Percentiles rank a stretch among this genome's conserved stretches.
Evolutionary conservation across 2,113 vertebrate genomes (phyloP).

Genomic region (Glaucidium brasilianum): DNA sequence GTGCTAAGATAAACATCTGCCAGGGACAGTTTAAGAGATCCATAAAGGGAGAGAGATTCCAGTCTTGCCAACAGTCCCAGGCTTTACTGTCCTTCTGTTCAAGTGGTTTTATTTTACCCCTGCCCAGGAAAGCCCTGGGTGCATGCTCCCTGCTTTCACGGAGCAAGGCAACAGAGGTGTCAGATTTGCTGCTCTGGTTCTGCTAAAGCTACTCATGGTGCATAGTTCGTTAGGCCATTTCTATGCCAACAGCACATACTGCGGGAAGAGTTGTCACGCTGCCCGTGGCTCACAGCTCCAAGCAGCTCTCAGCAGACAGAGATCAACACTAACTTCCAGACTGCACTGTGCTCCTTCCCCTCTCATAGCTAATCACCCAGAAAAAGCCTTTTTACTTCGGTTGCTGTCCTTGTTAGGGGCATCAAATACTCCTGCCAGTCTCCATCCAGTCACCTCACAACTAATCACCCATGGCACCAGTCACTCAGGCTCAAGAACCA

Average conservation of each 20-base stretch:
- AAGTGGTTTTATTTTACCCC: not conserved
- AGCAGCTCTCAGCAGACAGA: not conserved
- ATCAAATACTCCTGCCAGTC: not conserved
- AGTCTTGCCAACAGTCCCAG: not conserved
- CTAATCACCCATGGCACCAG: not conserved
- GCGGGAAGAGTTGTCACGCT: not conserved
- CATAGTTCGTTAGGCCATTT: not conserved
- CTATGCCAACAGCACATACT: not conserved
- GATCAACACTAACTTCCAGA: not conserved
- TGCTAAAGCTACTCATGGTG: accelerated
- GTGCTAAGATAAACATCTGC: not conserved
- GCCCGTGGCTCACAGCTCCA: not conserved
- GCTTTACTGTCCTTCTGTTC: not conserved
- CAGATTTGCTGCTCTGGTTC: not conserved
- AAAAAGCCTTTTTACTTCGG: not conserved
- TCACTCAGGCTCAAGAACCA: not conserved
- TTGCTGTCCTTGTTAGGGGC: not conserved
- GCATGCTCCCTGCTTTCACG: accelerated
- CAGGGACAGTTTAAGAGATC: not conserved
- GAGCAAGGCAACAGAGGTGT: not conserved
- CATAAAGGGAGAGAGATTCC: not conserved
- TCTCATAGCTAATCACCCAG: not conserved
- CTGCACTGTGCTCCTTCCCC: not conserved
- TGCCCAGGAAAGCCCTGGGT: not conserved
- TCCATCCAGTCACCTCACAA: not conserved